Base-by-base conservation (phyloP, 2,888 invertebrate species). In the Zaprionus obscuricornis region DNA sequence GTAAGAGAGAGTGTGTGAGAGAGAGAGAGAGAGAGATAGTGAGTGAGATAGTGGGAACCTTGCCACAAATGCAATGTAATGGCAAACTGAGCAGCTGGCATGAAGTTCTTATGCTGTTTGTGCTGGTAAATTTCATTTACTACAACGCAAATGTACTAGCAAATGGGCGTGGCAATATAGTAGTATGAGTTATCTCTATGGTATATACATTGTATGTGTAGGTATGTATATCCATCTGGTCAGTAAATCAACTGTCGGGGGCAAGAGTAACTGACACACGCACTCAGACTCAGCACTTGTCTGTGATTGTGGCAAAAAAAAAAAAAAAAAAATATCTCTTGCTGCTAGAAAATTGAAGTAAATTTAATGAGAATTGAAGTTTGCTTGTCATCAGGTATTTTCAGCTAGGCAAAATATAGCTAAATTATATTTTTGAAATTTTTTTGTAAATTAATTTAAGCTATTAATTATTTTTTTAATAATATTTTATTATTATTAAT, bases 221-320 rank as follows among this genome's bases (percentile, higher is more conserved):
- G 31, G 14, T 39, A 20, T 27, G 24, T 42, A 1, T 36, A 10
- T 22, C 11, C 39, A 18, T 18, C 18, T 18, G 26, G 31, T 43
- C 37, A 42, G 50, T 78, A 74, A 78, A 66, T 78, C 71, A 66
- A 64, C 55, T 56, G 71, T 71, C 62, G 54, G 50, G 36, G 40
- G 46, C 39, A 67, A 56, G 6, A 49, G 50, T 54, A 39, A 49
- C 45, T 60, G 55, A 37, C 39, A 52, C 50, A n/a, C n/a, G n/a
- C n/a, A n/a, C n/a, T n/a, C n/a, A n/a, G n/a, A n/a, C n/a, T n/a
- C n/a, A n/a, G n/a, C n/a, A n/a, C n/a, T n/a, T 59, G 31, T 55
- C 43, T 42, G 31, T 55, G 46, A 16, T 47, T 33, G 20, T 31
- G 17, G 31, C 54, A n/a, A n/a, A n/a, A n/a, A n/a, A n/a, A n/a